Base-by-base conservation (phyloP, 37 sponge, comb jelly and placozoan species). In the Haliclona indistincta region DNA sequence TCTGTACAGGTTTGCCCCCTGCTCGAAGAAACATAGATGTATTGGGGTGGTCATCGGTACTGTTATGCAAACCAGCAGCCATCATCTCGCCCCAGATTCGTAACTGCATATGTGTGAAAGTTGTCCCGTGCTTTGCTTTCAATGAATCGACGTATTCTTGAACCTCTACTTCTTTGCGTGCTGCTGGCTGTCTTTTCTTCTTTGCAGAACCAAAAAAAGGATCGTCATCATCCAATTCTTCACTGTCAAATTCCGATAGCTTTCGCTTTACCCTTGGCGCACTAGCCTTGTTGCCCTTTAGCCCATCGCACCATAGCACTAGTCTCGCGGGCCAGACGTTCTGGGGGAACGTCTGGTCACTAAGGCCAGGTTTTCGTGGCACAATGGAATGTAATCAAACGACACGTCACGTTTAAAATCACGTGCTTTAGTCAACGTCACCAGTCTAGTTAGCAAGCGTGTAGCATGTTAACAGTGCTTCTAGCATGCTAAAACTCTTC, bases 251-350 rank as follows among this genome's bases (percentile, higher is more conserved):
- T 30, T 28, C 25, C 29, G 20, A 30, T 30, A 60, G 25, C 62
- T 60, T 49, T 49, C 52, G 52, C 52, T 49, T 49, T 49, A 11
- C 17, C 52, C 17, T 49, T 17, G 11, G 13, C 13, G 53, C 17
- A 11, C 17, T 11, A 17, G 52, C 11, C 17, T 49, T 49, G 15
- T 65, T 39, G 36, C 25, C 38, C 11, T 36, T 56, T 10, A 72
- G 55, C 22, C 75, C 75, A 74, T 74, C 75, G 61, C 63, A 74
- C 60, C 75, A 49, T 49, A 49, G 17, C 17, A 20, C 17, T 20
- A n/a, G n/a, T n/a, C n/a, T n/a, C n/a, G n/a, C n/a, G n/a, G n/a
- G n/a, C n/a, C n/a, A n/a, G n/a, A n/a, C n/a, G n/a, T n/a, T n/a
- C n/a, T n/a, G n/a, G n/a, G n/a, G n/a, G n/a, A n/a, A n/a, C n/a